Evolutionary conservation across 2,113 vertebrate genomes (phyloP).

Genomic region (Brienomyrus brachyistius): DNA sequence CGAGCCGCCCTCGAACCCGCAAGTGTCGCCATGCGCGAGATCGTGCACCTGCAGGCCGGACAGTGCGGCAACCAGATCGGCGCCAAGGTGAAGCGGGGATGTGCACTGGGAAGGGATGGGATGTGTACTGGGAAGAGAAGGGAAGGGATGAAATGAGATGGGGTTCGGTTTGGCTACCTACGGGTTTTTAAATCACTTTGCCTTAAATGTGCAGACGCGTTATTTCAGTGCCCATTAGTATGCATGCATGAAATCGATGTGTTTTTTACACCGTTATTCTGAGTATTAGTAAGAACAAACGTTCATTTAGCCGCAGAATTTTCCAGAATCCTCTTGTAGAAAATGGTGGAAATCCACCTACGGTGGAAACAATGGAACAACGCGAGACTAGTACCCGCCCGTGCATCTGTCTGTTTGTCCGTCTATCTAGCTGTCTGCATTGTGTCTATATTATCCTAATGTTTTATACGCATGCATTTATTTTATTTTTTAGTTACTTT

Average conservation of each 20-base stretch:
- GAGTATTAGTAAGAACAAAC: background rate
- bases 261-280: background rate
- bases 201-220: background rate
- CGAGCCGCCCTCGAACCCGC: background rate
- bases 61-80: constrained; percentile 48
- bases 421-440: background rate
- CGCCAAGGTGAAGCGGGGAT: constrained; percentile 33
- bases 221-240: background rate
- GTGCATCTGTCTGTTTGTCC: background rate
- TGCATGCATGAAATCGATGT: background rate
- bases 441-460: background rate
- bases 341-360: constrained; percentile 10
- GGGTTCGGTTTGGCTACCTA: background rate
- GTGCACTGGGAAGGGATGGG: background rate
- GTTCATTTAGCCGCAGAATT: background rate
- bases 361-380: background rate
- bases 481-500: background rate
- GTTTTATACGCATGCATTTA: background rate
- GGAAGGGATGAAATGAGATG: background rate
- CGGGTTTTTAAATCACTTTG: background rate
- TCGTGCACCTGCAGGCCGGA: constrained; percentile 45
- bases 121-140: too few species aligned
- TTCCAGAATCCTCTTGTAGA: background rate
- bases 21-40: constrained; percentile 40
- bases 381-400: background rate